Evolutionary conservation across 2,797 vertebrate species (phyloP), one percentile per base, ranked within the genome.

Genomic region (Nothura maculosa): DNA sequence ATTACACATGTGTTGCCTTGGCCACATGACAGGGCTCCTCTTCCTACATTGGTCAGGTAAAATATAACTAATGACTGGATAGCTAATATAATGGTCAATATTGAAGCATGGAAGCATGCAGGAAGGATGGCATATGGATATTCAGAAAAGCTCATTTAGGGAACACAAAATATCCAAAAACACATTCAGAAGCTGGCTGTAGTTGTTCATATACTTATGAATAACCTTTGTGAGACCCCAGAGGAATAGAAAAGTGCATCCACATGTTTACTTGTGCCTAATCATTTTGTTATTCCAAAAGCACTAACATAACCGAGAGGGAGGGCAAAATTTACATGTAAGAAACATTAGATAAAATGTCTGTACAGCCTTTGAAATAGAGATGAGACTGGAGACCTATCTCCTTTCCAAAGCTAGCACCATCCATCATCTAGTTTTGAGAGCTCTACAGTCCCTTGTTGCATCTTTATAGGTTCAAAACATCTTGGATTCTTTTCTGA

Each of bases 301-400:
- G 21, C 58, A 67, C 40, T 82, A 80, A 67, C 79, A 40, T 79
- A 91, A 91, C 63, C 76, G 50, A 66, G 63, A 75, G 55, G 63
- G 67, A 90, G n/a, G 66, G 21, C 19, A 54, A 48, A 24, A 84
- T 95, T 94, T 89, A 64, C 50, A 75, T 85, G 61, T 77, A 73
- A 92, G 28, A 61, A 9, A 79, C 60, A 81, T 90, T 86, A 84
- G 27, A 76, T 72, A 60, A 83, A 79, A 38, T 17, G 6, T 16
- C 69, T 66, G 85, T 87, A 85, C 62, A 79, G 21, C 5, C 13
- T 90, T 83, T 83, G 73, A 89, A 89, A 92, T 18, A 50, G 27
- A 62, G 36, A 27, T 72, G 76, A 86, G 57, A 60, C 42, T 24
- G 28, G 14, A 81, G 62, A 62, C 58, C 45, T 48, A 42, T 36